Percentiles rank a stretch among this genome's conserved stretches.
phyloP scores from a whole-genome alignment of 2,113 vertebrate genomes.

The Sphaerodactylus townsendi region DNA sequence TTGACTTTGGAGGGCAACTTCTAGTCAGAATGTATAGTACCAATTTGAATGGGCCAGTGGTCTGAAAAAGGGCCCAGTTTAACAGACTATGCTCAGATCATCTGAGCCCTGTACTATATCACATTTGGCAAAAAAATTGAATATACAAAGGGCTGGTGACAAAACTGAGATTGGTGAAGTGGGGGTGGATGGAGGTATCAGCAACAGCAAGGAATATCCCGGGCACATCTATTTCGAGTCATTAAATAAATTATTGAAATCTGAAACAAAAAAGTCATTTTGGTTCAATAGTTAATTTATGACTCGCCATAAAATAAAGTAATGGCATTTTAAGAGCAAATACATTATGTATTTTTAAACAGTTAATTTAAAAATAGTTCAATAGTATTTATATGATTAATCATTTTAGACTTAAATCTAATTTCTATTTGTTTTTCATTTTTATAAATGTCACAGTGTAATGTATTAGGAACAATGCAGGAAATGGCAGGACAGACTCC shows the following conservation, averaged over 20 bases:
- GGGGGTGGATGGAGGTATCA: not conserved
- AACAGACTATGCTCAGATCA: not conserved
- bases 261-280: constrained; percentile 39
- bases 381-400: constrained; percentile 55
- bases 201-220: not conserved
- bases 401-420: constrained; percentile 52
- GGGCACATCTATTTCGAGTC: constrained; percentile 1
- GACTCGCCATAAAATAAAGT: constrained; percentile 54
- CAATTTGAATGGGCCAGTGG: too few species aligned
- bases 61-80: not conserved
- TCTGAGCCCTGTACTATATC: not conserved
- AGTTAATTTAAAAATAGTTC: constrained; percentile 60
- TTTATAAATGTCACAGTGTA: constrained; percentile 67
- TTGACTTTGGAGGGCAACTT: too few species aligned
- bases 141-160: not conserved
- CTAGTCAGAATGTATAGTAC: too few species aligned
- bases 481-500: constrained; percentile 41
- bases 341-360: constrained; percentile 53
- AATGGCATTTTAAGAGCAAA: constrained; percentile 56
- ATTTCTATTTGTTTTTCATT: constrained; percentile 52
- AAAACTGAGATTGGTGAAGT: not conserved
- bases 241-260: not conserved
- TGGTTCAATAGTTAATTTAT: constrained; percentile 42
- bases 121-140: not conserved
- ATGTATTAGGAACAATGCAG: constrained; percentile 58